Evolutionary conservation across 1,140 invertebrate genomes (phyloP).

Genomic region (Batillaria attramentaria): DNA sequence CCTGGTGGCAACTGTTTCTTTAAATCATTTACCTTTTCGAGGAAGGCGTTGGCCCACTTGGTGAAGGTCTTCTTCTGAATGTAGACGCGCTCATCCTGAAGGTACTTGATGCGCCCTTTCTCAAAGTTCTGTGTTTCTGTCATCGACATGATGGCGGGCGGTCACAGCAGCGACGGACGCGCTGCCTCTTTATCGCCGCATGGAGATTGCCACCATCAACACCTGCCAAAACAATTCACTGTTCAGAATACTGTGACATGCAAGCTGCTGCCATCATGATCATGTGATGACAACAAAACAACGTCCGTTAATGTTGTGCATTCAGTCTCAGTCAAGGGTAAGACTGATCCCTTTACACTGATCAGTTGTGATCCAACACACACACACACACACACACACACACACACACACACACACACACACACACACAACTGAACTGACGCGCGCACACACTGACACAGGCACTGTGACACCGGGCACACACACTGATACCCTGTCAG

Average conservation of each 20-base stretch:
- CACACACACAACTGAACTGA: no score
- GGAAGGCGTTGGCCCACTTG: slow-evolving; percentile 99
- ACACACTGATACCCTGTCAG: neutral
- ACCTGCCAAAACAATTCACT: neutral
- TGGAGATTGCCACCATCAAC: neutral
- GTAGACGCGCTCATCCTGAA: slow-evolving; percentile 96
- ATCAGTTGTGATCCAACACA: no score
- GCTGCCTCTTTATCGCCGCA: neutral
- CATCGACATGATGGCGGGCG: slow-evolving; percentile 53
- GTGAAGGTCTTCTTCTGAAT: slow-evolving; percentile 99
- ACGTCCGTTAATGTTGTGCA: neutral
- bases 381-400: slow-evolving; percentile 14
- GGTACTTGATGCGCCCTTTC: slow-evolving; percentile 93
- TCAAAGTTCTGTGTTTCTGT: slow-evolving; percentile 84
- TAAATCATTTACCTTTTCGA: slow-evolving; percentile 87
- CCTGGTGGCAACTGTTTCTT: no score
- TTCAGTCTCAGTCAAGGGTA: neutral
- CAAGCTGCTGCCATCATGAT: neutral
- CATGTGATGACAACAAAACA: neutral
- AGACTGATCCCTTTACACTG: no score
- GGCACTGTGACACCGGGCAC: neutral
- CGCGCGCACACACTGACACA: neutral
- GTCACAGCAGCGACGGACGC: no score
- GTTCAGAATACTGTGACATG: neutral
- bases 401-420: neutral